Percentiles rank a stretch among this genome's conserved stretches.
These are phyloP conservation scores for Urocitellus parryii DNA, from an alignment of 2,113 vertebrate species.

Conservation along the genomic window DNA sequence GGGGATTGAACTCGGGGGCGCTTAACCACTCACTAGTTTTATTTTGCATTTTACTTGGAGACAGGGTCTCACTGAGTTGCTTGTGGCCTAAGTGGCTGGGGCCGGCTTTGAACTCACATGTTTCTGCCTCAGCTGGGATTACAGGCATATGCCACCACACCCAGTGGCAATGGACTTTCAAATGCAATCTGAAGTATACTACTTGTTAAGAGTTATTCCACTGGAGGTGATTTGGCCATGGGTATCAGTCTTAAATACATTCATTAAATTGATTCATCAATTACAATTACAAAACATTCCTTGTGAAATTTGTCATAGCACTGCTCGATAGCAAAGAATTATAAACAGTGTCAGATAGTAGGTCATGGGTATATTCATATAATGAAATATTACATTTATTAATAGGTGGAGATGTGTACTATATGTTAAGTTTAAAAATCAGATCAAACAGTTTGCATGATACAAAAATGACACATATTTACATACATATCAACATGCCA, in stretches of 20 bases:
- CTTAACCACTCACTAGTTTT: no score
- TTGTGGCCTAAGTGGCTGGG: no score
- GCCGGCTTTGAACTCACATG: no score
- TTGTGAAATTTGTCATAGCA: neutral
- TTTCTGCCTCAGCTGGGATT: no score
- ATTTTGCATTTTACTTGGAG: no score
- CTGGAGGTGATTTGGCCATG: neutral
- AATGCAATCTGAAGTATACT: neutral
- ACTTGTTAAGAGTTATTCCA: neutral
- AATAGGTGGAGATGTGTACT: slow-evolving; percentile 1
- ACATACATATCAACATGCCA: slow-evolving; percentile 7
- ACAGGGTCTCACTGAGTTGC: no score
- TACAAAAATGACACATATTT: slow-evolving; percentile 10
- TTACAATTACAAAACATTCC: neutral
- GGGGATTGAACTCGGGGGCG: no score
- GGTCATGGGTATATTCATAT: slow-evolving; percentile 25
- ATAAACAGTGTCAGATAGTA: neutral
- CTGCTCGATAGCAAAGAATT: slow-evolving; percentile 2
- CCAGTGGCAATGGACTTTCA: neutral
- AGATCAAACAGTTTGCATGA: slow-evolving; percentile 19
- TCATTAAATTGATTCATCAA: neutral
- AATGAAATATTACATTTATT: slow-evolving; percentile 52
- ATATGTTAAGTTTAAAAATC: slow-evolving; percentile 28
- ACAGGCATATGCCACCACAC: no score
- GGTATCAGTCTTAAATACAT: neutral